Evolutionary conservation across 2,797 vertebrate species (phyloP), one percentile per base, ranked within the genome.

Genomic region (Ibycter americanus): DNA sequence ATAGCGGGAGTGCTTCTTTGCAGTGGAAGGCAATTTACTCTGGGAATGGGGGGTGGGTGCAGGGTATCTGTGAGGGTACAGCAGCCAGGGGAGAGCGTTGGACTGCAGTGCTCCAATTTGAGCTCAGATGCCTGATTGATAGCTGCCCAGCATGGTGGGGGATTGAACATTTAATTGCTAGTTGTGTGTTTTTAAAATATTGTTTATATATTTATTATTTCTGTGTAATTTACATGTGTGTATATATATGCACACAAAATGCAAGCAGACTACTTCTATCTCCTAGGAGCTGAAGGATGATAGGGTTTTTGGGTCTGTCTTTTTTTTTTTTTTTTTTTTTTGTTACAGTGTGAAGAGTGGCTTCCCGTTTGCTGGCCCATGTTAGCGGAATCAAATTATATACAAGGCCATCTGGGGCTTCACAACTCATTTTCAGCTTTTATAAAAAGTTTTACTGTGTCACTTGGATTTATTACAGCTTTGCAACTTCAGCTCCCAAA

Each of bases 1-100:
- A 97, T 95, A 95, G 88, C 62, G 4, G 63, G 68, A 94, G 82
- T 88, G 93, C 94, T 96, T 95, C 74, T 95, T 44, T 40, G 78
- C 56, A 32, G 16, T 31, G 84, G 68, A 86, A 91, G 58, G 70
- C 92, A 89, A 16, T 96, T 97, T 93, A 29, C 96, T 93, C 47
- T 63, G 46, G 56, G 80, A 54, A 19, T 27, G 40, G 63, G 36
- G 74, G 25, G 29, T 79, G 71, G 54, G 10, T 46, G 65, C 47
- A 8, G 70, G 49, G 16, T 66, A 9, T 76, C 59, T 15, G 11
- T 73, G 55, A 68, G 40, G 63, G 86, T 87, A 22, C 59, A 66
- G 86, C 31, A 89, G 42, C 46, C 80, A 51, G 51, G 47, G 66
- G 21, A 67, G 46, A 67, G 55, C 1, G 0, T 31, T 85, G 63